Conservation (phyloP, 2,888 invertebrate genomes). For the Cabera pusaria region DNA sequence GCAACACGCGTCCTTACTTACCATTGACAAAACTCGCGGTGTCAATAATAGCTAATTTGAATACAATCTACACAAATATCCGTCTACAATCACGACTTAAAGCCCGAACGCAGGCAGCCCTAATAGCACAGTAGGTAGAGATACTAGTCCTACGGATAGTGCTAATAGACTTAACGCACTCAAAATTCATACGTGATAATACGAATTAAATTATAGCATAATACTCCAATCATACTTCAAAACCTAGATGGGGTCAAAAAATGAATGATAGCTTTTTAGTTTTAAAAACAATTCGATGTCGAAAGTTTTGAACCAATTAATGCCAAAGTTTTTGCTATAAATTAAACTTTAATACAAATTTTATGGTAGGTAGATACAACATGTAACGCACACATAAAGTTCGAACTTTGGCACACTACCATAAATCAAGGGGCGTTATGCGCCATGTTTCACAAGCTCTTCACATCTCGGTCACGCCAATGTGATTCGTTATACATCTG, state of each 20-base stretch:
- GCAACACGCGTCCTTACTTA: constrained; percentile 56
- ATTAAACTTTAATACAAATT: constrained; percentile 31
- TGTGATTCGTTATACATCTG: constrained; percentile 52
- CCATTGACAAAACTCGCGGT: constrained; percentile 61
- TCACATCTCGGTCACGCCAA: constrained; percentile 67
- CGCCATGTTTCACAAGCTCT: constrained; percentile 81
- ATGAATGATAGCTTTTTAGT: too few species aligned
- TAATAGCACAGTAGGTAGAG: too few species aligned
- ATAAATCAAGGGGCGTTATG: constrained; percentile 84
- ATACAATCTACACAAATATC: constrained; percentile 50
- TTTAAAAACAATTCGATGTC: constrained; percentile 5
- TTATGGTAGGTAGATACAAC: constrained; percentile 36
- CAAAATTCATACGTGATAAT: constrained; percentile 35
- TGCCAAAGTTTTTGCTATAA: constrained; percentile 13
- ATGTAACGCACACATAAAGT: constrained; percentile 74
- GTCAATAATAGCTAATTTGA: constrained; percentile 65
- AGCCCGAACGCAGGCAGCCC: too few species aligned
- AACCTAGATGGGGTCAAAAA: neutral
- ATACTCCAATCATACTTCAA: neutral
- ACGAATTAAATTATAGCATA: constrained; percentile 47
- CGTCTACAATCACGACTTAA: constrained; percentile 16
- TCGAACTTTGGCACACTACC: constrained; percentile 80
- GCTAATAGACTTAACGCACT: constrained; percentile 33
- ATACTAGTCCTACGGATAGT: constrained; percentile 17
- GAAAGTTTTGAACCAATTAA: constrained; percentile 12